Base-by-base conservation (phyloP, 1,140 invertebrate species). In the Papilio xuthus region DNA sequence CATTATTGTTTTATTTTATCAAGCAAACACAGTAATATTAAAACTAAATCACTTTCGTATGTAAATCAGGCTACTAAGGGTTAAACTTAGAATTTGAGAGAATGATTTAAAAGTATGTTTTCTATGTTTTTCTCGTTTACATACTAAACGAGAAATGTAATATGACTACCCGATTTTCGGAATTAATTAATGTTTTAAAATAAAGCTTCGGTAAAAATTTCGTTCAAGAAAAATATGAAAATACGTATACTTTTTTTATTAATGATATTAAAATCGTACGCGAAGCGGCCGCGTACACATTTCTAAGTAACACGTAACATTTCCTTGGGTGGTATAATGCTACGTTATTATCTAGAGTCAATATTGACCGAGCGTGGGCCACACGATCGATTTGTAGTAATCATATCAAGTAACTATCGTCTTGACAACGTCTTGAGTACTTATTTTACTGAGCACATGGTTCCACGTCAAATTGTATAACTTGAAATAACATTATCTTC, bases 351-450 rank as follows among this genome's bases (percentile, higher is more conserved):
- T 92, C 90, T 91, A 85, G 69, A 80, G 81, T 89, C 85, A 93
- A 93, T 93, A 93, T 93, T 92, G 85, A 90, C 83, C 63, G 77
- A 89, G 90, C 89, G 90, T 93, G 88, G 92, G 91, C 82, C 89
- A 84, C 84, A 85, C 83, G 84, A 85, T 88, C 86, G 87, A 90
- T 91, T 86, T 87, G 82, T 84, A 73, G 82, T 78, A 88, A 92
- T 93, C 90, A 84, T 91, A 86, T 85, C 83, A 72, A 81, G 73
- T 82, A 82, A 85, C 80, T 77, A 84, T 74, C 70, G 77, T 78
- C 78, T 86, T 82, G 78, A 85, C 80, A 74, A 86, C 79, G 42
- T 80, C 50, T 79, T 79, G 80, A 84, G 83, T 87, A 85, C 78
- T 87, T 83, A 85, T 83, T 78, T 71, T 80, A 72, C 80, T 74